A percentile compares a stretch with the other conserved stretches of the same genome.
phyloP scores from a whole-genome alignment of 2,797 vertebrate species.

The Takifugu ocellatus region DNA sequence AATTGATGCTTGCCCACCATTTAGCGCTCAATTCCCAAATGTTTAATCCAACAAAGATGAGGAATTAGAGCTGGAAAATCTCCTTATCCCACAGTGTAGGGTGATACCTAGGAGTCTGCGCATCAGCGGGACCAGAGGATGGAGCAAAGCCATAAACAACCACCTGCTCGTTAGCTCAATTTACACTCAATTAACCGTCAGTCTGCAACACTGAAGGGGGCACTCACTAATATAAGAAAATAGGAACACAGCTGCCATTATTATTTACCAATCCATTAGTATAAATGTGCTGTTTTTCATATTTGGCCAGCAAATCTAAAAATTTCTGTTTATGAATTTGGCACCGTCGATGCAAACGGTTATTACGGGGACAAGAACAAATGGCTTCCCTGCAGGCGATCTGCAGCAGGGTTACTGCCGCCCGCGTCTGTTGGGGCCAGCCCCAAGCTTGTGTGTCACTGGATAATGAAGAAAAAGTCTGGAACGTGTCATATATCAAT shows the following conservation, averaged over 20 bases:
- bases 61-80: constrained; percentile 60
- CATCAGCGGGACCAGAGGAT: constrained; percentile 33
- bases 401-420: constrained; percentile 33
- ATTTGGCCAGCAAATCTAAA: constrained; percentile 43
- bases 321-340: constrained; percentile 55
- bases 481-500: constrained; percentile 75
- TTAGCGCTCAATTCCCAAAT: constrained; percentile 58
- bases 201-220: constrained; percentile 39
- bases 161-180: constrained; percentile 61
- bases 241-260: constrained; percentile 43
- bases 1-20: constrained; percentile 51
- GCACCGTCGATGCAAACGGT: constrained; percentile 42
- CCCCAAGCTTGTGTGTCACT: constrained; percentile 56
- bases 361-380: constrained; percentile 56
- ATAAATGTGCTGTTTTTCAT: constrained; percentile 52
- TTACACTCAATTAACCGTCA: constrained; percentile 64
- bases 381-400: constrained; percentile 43
- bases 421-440: constrained; percentile 40
- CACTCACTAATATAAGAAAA: constrained; percentile 32
- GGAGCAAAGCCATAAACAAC: constrained; percentile 56
- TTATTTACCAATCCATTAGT: constrained; percentile 56
- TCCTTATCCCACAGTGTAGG: constrained; percentile 46
- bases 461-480: constrained; percentile 53
- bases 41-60: constrained; percentile 67
- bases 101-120: constrained; percentile 49